Evolutionary conservation across 2,797 vertebrate species (phyloP).

Genomic region (Oreochromis grahami): DNA sequence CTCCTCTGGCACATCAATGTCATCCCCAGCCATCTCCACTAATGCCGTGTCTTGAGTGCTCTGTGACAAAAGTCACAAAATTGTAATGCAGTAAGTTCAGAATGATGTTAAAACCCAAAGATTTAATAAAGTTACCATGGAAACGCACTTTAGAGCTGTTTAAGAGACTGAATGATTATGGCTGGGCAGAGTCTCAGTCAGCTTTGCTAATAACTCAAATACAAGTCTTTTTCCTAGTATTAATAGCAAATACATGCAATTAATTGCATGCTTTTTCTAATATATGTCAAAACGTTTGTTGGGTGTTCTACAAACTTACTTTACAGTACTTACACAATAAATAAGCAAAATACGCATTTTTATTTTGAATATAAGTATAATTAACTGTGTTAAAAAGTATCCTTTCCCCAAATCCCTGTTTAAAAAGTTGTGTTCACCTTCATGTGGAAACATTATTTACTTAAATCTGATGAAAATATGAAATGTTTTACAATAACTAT

Average conservation of each 20-base stretch:
- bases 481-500: not conserved
- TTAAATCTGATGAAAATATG: not conserved
- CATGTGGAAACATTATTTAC: not conserved
- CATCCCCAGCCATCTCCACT: conserved; percentile 67
- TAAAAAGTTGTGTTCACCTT: not conserved
- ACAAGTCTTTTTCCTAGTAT: not conserved
- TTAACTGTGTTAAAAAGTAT: not conserved
- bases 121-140: not conserved
- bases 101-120: not conserved
- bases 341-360: not conserved
- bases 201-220: not conserved
- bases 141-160: not conserved
- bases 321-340: not conserved
- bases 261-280: not conserved
- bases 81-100: not conserved
- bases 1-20: conserved; percentile 71
- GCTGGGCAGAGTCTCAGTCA: not conserved
- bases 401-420: not conserved
- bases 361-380: not conserved
- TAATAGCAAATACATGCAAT: not conserved
- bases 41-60: conserved; percentile 72
- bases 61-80: conserved; percentile 34
- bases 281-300: not conserved
- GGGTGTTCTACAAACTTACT: not conserved
- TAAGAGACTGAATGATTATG: not conserved